phyloP scores from a whole-genome alignment of 30 jellyfish, hydroid and myxozoan species.

The Aurelia coerulea region DNA sequence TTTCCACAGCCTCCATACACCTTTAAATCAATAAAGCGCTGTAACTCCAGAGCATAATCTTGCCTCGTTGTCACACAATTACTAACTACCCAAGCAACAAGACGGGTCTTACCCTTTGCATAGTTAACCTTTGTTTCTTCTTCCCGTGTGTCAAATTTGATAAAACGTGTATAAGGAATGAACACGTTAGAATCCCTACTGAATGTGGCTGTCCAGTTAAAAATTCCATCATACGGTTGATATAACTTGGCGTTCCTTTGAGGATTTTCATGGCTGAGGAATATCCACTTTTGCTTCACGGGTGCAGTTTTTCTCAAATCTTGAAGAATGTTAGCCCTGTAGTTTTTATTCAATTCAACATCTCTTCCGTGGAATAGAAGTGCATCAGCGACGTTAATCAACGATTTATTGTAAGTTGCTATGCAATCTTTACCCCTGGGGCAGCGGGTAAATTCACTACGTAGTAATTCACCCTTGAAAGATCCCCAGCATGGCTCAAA shows the following conservation, averaged over 20 bases:
- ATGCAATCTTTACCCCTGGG: slow-evolving; percentile 1
- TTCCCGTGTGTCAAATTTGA: background rate
- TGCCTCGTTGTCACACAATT: slow-evolving; percentile 68
- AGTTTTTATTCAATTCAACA: background rate
- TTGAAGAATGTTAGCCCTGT: background rate
- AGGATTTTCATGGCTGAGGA: slow-evolving; percentile 45
- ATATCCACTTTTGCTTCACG: slow-evolving; percentile 23
- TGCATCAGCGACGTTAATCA: background rate
- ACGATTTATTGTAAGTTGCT: slow-evolving; percentile 11
- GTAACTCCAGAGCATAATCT: slow-evolving; percentile 74
- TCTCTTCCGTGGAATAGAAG: slow-evolving; percentile 56
- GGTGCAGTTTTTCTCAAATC: background rate
- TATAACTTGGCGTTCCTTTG: background rate
- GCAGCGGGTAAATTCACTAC: slow-evolving; percentile 3
- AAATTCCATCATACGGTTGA: slow-evolving; percentile 14
- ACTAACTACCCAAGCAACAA: slow-evolving; percentile 72
- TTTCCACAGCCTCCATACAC: slow-evolving; percentile 82
- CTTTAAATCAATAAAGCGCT: slow-evolving; percentile 58
- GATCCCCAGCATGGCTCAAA: background rate
- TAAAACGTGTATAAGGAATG: slow-evolving; percentile 21
- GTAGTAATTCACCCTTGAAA: background rate
- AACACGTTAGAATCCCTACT: slow-evolving; percentile 16
- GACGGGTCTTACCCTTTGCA: slow-evolving; percentile 66
- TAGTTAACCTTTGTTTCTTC: background rate
- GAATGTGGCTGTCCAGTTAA: slow-evolving; percentile 53